Conservation (phyloP, 1,140 invertebrate species). For the Thaumatotibia leucotreta region DNA sequence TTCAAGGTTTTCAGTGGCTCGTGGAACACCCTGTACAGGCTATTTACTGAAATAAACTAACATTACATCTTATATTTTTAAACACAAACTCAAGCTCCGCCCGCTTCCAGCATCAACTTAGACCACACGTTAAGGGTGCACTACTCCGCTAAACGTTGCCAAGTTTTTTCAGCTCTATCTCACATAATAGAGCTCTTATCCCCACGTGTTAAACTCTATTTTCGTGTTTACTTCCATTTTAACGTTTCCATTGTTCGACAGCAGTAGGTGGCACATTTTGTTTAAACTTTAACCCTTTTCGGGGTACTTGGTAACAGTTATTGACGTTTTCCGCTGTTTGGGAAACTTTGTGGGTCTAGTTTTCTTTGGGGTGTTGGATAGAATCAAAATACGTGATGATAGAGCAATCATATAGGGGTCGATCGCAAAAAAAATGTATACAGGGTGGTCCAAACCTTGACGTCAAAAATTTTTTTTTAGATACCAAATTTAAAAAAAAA, state of each 20-base stretch:
- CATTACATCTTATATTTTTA: no score
- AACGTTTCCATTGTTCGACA: neutral
- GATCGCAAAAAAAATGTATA: no score
- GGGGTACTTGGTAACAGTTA: neutral
- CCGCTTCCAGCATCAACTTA: neutral
- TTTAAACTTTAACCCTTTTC: constrained; percentile 2
- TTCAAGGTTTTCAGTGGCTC: no score
- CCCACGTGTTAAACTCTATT: neutral
- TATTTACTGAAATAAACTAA: no score
- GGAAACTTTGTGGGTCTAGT: neutral
- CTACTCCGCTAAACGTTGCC: constrained; percentile 10
- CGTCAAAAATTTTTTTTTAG: no score
- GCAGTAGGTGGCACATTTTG: neutral
- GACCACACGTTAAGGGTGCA: neutral
- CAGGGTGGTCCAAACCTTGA: no score
- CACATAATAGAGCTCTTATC: constrained; percentile 11
- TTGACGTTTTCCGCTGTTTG: neutral
- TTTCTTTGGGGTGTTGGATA: no score
- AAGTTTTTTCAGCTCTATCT: constrained; percentile 3
- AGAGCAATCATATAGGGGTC: no score
- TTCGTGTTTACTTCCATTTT: neutral
- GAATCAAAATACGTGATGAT: no score
- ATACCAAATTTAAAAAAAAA: no score
- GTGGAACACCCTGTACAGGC: no score
- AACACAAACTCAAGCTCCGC: neutral